Conservation (phyloP, 2,888 invertebrate species). For the Elegia similella region DNA sequence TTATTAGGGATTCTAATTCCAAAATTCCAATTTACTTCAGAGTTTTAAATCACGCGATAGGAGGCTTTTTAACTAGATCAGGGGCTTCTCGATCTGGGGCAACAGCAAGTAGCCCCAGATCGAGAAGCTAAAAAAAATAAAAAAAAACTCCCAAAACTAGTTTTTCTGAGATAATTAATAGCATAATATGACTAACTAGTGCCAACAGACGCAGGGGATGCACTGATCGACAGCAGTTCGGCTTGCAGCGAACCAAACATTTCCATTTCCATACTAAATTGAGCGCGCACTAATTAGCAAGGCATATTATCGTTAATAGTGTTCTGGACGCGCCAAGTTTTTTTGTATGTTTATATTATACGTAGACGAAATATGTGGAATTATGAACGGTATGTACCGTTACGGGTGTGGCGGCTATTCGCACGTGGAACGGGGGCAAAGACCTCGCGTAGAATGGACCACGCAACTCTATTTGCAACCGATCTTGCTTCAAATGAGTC, state of each 20-base stretch:
- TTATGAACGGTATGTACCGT: conserved; percentile 56
- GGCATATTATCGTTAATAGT: background rate
- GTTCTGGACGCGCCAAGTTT: conserved; percentile 3
- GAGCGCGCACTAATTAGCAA: conserved; percentile 7
- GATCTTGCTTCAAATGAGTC: conserved; percentile 12
- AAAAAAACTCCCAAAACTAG: no score
- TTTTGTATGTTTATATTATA: conserved; percentile 20
- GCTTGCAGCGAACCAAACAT: background rate
- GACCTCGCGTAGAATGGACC: conserved; percentile 49
- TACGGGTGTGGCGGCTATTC: conserved; percentile 59
- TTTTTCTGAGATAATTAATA: no score
- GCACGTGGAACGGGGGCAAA: conserved; percentile 58
- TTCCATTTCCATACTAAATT: background rate
- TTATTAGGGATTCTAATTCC: no score
- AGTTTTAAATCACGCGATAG: no score
- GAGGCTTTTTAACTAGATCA: no score
- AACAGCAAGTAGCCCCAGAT: no score
- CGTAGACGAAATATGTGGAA: conserved; percentile 36
- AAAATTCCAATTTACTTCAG: no score
- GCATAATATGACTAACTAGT: no score
- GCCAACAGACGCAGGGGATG: background rate
- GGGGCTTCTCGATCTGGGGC: no score
- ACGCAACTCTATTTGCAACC: conserved; percentile 27
- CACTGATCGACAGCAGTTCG: background rate
- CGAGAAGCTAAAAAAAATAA: no score